phyloP scores from a whole-genome alignment of 2,797 vertebrate genomes.

The Zalophus californianus region DNA sequence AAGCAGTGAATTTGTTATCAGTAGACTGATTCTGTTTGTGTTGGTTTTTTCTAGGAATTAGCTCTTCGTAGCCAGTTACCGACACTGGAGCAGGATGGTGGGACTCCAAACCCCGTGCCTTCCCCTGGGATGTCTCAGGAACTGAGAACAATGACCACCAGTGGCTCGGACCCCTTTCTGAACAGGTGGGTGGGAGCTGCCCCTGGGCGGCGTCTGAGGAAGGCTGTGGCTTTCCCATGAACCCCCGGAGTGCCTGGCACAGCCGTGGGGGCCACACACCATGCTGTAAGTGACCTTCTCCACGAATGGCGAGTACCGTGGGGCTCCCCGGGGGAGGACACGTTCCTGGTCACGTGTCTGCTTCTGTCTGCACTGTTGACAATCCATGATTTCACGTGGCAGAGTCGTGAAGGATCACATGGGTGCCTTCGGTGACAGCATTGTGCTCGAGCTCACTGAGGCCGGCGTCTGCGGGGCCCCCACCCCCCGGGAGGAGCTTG shows the following conservation, averaged over 20 bases:
- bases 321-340: conserved; percentile 84
- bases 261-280: conserved; percentile 82
- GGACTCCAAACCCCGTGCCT: conserved; percentile 94
- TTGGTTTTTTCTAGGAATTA: conserved; percentile 91
- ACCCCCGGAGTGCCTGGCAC: conserved; percentile 81
- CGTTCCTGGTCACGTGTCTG: conserved; percentile 82
- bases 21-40: conserved; percentile 53
- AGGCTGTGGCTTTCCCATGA: conserved; percentile 65
- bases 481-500: conserved; percentile 76
- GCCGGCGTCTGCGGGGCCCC: conserved; percentile 71
- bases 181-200: conserved; percentile 93
- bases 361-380: conserved; percentile 82
- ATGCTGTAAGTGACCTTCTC: conserved; percentile 85
- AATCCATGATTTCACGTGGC: conserved; percentile 79
- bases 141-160: conserved; percentile 98
- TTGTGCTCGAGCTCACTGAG: conserved; percentile 42
- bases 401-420: conserved; percentile 80
- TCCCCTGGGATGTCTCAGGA: conserved; percentile 97
- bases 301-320: conserved; percentile 83
- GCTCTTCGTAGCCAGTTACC: conserved; percentile 97
- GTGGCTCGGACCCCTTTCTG: conserved; percentile 99
- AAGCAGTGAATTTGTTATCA: neutral
- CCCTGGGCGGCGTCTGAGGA: conserved; percentile 38
- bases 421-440: conserved; percentile 76
- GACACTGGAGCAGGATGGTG: conserved; percentile 96